These are phyloP conservation scores for Dynastes grantii DNA, from an alignment of 2,888 invertebrate species.

Conservation along the genomic window DNA sequence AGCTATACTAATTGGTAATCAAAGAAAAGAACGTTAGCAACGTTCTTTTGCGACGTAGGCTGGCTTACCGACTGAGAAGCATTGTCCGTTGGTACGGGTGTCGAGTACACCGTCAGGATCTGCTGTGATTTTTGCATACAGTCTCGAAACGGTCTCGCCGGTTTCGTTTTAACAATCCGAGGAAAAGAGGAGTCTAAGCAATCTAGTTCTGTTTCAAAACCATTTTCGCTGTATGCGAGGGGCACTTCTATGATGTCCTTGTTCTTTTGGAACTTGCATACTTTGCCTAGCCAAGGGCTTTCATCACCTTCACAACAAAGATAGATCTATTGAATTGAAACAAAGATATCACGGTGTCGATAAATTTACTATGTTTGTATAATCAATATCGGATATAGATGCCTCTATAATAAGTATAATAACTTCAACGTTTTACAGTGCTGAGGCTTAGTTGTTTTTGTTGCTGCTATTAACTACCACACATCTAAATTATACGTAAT, in stretches of 20 bases:
- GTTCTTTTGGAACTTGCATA: constrained; percentile 73
- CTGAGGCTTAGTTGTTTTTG: too few species aligned
- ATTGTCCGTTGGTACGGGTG: constrained; percentile 61
- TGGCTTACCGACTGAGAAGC: constrained; percentile 62
- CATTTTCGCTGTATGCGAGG: constrained; percentile 67
- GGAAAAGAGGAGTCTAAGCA: constrained; percentile 64
- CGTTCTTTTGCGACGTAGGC: neutral
- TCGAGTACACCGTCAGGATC: constrained; percentile 65
- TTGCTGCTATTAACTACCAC: too few species aligned
- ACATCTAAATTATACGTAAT: too few species aligned
- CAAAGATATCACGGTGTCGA: neutral
- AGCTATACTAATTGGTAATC: neutral
- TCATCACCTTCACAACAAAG: constrained; percentile 67
- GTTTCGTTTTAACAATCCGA: constrained; percentile 61
- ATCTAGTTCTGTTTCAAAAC: constrained; percentile 70
- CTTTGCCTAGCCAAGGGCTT: constrained; percentile 76
- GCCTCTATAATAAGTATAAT: too few species aligned
- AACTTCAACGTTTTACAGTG: too few species aligned
- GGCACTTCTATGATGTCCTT: constrained; percentile 68
- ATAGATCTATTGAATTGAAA: constrained; percentile 9
- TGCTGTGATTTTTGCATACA: constrained; percentile 69
- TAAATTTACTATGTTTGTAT: too few species aligned
- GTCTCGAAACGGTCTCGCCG: constrained; percentile 56
- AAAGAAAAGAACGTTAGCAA: too few species aligned
- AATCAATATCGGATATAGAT: too few species aligned